phyloP scores from a whole-genome alignment of 2,113 vertebrate genomes.

The Podilymbus podiceps region DNA sequence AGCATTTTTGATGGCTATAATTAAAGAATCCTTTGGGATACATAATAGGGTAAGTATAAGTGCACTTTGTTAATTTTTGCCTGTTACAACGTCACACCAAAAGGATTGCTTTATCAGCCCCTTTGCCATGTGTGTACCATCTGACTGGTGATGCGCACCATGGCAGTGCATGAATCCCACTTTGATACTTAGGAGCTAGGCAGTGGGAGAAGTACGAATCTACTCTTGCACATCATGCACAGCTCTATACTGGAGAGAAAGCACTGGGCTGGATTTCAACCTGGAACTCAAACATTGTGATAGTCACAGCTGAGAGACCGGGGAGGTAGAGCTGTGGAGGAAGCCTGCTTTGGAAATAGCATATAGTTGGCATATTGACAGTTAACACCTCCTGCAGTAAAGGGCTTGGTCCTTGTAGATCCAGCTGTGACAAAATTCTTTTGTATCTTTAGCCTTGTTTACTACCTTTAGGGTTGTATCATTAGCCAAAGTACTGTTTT shows the following conservation, averaged over 20 bases:
- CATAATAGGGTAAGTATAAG: background rate
- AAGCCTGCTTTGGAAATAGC: background rate
- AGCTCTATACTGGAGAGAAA: background rate
- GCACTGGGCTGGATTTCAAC: rapidly evolving
- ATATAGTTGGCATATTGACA: background rate
- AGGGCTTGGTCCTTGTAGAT: background rate
- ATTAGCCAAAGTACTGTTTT: background rate
- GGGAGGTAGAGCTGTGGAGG: background rate
- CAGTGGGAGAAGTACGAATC: background rate
- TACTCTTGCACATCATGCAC: background rate
- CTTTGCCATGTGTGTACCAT: rapidly evolving
- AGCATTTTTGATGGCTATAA: background rate
- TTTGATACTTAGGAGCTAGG: background rate
- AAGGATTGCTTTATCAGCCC: background rate
- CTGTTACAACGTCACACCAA: background rate
- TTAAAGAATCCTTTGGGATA: background rate
- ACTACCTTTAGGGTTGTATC: background rate
- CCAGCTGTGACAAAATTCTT: rapidly evolving
- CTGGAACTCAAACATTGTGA: background rate
- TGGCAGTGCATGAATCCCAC: background rate
- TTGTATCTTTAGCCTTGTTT: background rate
- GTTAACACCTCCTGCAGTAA: background rate
- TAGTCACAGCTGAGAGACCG: background rate
- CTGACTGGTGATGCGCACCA: rapidly evolving
- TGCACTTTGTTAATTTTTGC: background rate